Conservation (phyloP, 2,113 vertebrate species). For the Lasiurus borealis region DNA sequence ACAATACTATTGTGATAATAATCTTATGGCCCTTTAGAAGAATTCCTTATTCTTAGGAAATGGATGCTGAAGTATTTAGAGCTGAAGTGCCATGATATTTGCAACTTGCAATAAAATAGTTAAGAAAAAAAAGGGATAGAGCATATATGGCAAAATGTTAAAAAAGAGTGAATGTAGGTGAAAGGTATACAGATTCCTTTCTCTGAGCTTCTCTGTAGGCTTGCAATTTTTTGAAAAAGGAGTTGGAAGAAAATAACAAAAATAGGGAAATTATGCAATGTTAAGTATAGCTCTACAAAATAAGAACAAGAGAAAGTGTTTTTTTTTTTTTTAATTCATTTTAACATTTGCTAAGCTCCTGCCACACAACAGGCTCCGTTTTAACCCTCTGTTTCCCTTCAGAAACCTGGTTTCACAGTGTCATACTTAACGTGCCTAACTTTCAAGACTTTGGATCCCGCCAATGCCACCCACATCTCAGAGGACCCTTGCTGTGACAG, state of each 20-base stretch:
- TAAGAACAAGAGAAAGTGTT: slow-evolving; percentile 40
- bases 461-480: background rate
- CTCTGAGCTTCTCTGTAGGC: slow-evolving; percentile 17
- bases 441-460: background rate
- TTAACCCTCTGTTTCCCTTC: background rate
- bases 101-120: background rate
- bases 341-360: background rate
- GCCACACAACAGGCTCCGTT: background rate
- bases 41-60: slow-evolving; percentile 46
- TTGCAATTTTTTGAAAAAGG: background rate
- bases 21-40: background rate
- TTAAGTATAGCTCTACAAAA: slow-evolving; percentile 36
- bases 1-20: slow-evolving; percentile 8
- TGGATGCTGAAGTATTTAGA: slow-evolving; percentile 3
- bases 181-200: slow-evolving; percentile 30
- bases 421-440: background rate
- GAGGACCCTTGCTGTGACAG: background rate
- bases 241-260: slow-evolving; percentile 39
- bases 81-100: background rate
- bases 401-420: background rate
- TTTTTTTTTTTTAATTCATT: slow-evolving; percentile 30
- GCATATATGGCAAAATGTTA: slow-evolving; percentile 5
- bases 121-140: background rate
- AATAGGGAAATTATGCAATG: slow-evolving; percentile 9
- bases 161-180: slow-evolving; percentile 1